These are phyloP conservation scores for Wiebesia pumilae DNA, from an alignment of 1,140 invertebrate genomes.

Conservation along the genomic window DNA sequence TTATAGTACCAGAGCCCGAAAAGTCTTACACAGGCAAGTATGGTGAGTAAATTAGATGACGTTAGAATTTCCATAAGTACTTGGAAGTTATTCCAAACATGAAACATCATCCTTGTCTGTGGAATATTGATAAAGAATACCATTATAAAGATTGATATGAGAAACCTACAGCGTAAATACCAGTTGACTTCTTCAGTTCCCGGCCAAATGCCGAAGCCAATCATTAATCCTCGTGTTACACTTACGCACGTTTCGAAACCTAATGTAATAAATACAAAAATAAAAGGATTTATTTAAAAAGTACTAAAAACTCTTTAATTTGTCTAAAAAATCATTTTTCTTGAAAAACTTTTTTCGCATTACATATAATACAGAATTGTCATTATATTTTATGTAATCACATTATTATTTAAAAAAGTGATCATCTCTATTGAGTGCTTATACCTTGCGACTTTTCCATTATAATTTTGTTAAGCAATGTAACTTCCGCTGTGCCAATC, in stretches of 20 bases:
- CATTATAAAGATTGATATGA: background rate
- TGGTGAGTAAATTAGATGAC: conserved; percentile 14
- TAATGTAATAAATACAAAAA: background rate
- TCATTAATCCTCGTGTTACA: conserved; percentile 26
- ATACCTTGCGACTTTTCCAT: conserved; percentile 26
- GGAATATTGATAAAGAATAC: conserved; percentile 44
- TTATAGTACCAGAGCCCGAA: conserved; percentile 34
- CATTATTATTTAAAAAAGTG: background rate
- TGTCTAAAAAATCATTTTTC: background rate
- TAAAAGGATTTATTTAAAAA: background rate
- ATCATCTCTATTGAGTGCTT: background rate
- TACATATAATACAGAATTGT: background rate
- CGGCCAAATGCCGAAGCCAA: conserved; percentile 22
- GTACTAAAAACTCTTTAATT: background rate
- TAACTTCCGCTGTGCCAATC: background rate
- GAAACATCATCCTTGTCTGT: conserved; percentile 30
- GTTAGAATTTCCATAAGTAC: conserved; percentile 36
- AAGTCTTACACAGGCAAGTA: conserved; percentile 14
- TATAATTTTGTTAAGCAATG: background rate
- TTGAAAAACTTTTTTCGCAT: background rate
- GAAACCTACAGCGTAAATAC: conserved; percentile 12
- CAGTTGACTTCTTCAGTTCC: conserved; percentile 9
- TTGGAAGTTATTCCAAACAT: conserved; percentile 28
- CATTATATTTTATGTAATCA: background rate
- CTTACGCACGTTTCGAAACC: conserved; percentile 32